Evolutionary conservation across 2,797 vertebrate species (phyloP).

Genomic region (Tokudaia tokunoshimensis): DNA sequence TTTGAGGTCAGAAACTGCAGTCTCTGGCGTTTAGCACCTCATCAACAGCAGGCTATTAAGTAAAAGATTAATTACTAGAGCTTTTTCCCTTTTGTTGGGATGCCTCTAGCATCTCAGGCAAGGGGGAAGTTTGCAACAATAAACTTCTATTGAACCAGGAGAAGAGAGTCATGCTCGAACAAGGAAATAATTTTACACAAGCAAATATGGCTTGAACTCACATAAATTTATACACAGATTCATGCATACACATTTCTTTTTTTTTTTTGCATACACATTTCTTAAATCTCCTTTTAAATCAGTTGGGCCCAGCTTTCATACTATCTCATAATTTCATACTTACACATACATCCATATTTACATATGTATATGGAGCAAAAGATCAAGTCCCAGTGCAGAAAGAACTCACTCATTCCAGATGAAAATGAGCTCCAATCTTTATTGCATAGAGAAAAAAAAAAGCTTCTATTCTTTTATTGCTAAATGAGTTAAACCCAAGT

Average conservation of each 20-base stretch:
- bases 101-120: not conserved
- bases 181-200: not conserved
- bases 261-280: too few species aligned
- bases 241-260: too few species aligned
- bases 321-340: not conserved
- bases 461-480: not conserved
- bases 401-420: not conserved
- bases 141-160: not conserved
- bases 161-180: not conserved
- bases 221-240: not conserved
- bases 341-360: not conserved
- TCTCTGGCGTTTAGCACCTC: not conserved
- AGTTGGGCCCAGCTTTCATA: not conserved
- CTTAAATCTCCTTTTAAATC: not conserved
- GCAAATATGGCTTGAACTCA: not conserved
- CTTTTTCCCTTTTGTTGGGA: not conserved
- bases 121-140: not conserved
- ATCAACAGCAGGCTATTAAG: not conserved
- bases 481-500: not conserved
- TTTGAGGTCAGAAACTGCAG: not conserved
- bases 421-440: not conserved
- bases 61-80: not conserved
- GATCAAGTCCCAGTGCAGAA: not conserved
- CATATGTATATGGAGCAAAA: not conserved
- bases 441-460: not conserved